These are phyloP conservation scores for Lycaena phlaeas DNA, from an alignment of 2,888 invertebrate genomes.

Conservation along the genomic window DNA sequence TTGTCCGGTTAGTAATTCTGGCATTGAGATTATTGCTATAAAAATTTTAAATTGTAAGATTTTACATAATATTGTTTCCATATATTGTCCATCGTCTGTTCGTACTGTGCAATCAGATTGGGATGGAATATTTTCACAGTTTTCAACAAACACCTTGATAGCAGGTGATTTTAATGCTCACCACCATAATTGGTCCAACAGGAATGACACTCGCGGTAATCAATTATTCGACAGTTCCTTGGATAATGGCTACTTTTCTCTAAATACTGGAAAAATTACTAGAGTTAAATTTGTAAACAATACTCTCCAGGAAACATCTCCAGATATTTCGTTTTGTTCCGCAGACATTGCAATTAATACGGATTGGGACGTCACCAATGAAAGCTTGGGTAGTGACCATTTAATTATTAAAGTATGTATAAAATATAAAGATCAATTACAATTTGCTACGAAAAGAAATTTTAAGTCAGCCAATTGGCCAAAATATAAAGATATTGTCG, in stretches of 20 bases:
- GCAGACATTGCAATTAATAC: no score
- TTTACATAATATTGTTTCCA: background rate
- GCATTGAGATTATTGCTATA: background rate
- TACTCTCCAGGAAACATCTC: no score
- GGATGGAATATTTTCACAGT: conserved; percentile 3
- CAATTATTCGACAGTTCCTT: conserved; percentile 1
- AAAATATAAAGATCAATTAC: no score
- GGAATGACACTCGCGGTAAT: background rate
- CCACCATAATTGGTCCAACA: background rate
- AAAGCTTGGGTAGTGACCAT: no score
- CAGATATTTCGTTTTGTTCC: no score
- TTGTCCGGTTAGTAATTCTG: background rate
- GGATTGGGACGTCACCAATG: no score
- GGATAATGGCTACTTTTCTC: background rate
- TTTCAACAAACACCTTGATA: background rate
- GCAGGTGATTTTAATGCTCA: conserved; percentile 3
- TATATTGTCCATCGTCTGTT: conserved; percentile 5
- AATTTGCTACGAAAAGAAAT: no score
- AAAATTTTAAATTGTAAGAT: background rate
- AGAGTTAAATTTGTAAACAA: background rate
- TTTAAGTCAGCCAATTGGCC: no score
- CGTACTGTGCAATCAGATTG: background rate
- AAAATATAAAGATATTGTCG: no score
- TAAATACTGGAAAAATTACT: background rate
- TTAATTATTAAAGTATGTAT: no score